These are phyloP conservation scores for Chloroclystis v-ata DNA, from an alignment of 2,888 invertebrate genomes.

Conservation along the genomic window DNA sequence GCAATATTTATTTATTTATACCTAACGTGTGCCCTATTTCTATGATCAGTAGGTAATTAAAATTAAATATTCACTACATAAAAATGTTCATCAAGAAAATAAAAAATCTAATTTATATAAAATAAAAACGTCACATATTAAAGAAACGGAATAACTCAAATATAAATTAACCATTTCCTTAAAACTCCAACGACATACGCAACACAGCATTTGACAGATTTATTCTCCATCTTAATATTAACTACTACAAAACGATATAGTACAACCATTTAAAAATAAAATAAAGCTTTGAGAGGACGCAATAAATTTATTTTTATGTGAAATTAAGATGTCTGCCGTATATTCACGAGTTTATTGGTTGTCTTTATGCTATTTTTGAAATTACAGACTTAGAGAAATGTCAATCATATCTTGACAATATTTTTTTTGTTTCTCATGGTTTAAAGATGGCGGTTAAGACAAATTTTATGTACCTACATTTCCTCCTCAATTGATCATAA, in stretches of 20 bases:
- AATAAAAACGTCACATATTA: too few relatives aligned
- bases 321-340: slow-evolving; percentile 70
- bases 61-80: too few relatives aligned
- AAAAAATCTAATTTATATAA: background rate
- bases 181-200: slow-evolving; percentile 21
- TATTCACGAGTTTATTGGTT: slow-evolving; percentile 58
- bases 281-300: slow-evolving; percentile 50
- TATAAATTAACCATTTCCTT: slow-evolving; percentile 24
- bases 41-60: too few relatives aligned
- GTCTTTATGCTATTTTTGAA: slow-evolving; percentile 37
- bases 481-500: too few relatives aligned
- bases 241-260: slow-evolving; percentile 53
- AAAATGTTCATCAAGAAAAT: too few relatives aligned
- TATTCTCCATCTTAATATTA: slow-evolving; percentile 67
- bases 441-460: too few relatives aligned
- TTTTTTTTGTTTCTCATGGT: too few relatives aligned
- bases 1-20: too few relatives aligned
- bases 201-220: slow-evolving; percentile 56
- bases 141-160: too few relatives aligned
- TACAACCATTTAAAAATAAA: slow-evolving; percentile 50
- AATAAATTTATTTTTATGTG: slow-evolving; percentile 68
- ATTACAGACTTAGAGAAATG: slow-evolving; percentile 2
- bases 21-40: too few relatives aligned
- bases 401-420: too few relatives aligned
- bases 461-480: too few relatives aligned